These are phyloP conservation scores for Jaculus jaculus DNA, from an alignment of 2,113 vertebrate genomes.

Conservation along the genomic window DNA sequence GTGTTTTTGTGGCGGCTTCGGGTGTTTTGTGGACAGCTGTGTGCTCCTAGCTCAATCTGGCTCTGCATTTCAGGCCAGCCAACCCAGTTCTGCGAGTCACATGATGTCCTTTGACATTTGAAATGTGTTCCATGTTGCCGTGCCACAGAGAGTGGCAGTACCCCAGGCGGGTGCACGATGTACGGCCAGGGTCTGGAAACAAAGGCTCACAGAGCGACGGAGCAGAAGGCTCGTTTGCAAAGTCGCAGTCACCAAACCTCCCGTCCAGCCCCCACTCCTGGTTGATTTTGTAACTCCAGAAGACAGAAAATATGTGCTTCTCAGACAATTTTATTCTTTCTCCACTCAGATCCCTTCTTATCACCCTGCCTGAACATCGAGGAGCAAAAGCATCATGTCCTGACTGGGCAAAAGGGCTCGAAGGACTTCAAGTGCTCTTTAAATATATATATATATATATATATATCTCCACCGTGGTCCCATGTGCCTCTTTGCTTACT, in stretches of 20 bases:
- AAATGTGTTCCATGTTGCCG: neutral
- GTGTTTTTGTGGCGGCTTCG: constrained; percentile 20
- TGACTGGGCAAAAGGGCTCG: neutral
- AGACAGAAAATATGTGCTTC: neutral
- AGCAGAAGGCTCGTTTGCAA: neutral
- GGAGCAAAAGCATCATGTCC: neutral
- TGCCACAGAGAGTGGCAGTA: neutral
- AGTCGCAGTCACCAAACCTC: neutral
- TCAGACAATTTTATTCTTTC: neutral
- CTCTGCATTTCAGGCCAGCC: constrained; percentile 5
- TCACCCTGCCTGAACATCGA: neutral
- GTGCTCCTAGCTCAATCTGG: neutral
- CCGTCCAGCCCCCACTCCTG: neutral
- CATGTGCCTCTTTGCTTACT: neutral
- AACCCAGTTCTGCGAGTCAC: neutral
- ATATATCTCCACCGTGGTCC: neutral
- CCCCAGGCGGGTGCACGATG: neutral
- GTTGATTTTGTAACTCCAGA: neutral
- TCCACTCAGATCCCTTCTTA: neutral
- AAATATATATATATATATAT: no score
- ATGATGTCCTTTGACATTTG: neutral
- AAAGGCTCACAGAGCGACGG: neutral
- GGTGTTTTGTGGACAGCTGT: constrained; percentile 13
- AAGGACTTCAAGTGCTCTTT: no score
- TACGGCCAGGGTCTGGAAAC: neutral